A percentile compares a stretch with the other conserved stretches of the same genome.
Evolutionary conservation across 2,797 vertebrate species (phyloP).

Genomic region (Clarias fuscus): DNA sequence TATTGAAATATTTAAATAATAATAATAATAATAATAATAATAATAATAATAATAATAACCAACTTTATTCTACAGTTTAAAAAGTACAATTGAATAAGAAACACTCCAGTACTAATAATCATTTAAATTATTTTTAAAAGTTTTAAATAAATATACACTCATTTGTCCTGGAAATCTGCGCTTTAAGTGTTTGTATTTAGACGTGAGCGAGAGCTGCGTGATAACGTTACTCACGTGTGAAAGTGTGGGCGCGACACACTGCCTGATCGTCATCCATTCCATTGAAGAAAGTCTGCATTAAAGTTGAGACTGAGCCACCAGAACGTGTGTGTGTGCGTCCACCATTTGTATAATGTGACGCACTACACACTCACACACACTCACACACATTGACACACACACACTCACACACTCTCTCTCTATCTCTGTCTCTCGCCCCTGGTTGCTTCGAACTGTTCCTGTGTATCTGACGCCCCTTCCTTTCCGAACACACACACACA

Average conservation of each 20-base stretch:
- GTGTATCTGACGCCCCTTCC: not conserved
- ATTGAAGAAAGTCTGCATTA: slow-evolving; percentile 12
- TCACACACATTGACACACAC: not conserved
- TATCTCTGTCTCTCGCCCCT: not conserved
- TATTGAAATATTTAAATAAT: no score
- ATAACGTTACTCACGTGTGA: slow-evolving; percentile 25
- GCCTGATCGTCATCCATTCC: slow-evolving; percentile 29
- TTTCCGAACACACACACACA: not conserved
- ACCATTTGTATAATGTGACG: no score
- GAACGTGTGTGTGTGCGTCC: not conserved
- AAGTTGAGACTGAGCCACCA: slow-evolving; percentile 6
- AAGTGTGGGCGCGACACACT: slow-evolving; percentile 3
- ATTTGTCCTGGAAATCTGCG: not conserved
- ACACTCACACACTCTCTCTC: not conserved
- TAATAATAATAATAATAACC: not conserved
- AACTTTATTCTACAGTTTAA: not conserved
- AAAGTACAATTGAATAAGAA: not conserved
- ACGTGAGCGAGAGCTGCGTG: not conserved
- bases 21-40: not conserved
- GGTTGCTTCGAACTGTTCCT: not conserved
- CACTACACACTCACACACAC: not conserved
- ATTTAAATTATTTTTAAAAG: not conserved
- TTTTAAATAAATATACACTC: not conserved
- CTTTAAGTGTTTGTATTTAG: not conserved
- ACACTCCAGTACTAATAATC: not conserved